phyloP scores from a whole-genome alignment of 2,797 vertebrate genomes.

The Acropternis orthonyx region DNA sequence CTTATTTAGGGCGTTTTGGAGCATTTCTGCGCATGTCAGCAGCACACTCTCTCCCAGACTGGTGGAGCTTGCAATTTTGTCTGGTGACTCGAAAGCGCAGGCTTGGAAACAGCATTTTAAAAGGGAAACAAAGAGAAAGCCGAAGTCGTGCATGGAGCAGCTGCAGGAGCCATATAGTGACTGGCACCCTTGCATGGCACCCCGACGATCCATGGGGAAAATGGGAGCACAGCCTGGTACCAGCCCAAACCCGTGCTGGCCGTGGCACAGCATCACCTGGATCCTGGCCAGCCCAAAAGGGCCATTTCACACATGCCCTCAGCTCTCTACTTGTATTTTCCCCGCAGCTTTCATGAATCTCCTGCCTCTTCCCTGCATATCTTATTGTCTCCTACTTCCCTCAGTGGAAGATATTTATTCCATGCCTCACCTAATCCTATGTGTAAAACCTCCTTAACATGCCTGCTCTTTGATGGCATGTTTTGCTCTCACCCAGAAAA shows the following conservation, averaged over 20 bases:
- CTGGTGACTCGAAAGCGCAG: slow-evolving; percentile 33
- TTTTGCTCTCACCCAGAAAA: neutral
- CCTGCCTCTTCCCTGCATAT: neutral
- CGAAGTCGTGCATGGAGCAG: neutral
- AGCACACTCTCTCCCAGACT: neutral
- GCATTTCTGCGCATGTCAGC: slow-evolving; percentile 57
- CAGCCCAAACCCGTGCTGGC: neutral
- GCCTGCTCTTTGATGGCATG: neutral
- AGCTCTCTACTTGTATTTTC: neutral
- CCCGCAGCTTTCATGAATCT: neutral
- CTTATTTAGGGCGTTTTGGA: slow-evolving; percentile 50
- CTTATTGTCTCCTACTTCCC: neutral
- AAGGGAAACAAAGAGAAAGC: neutral
- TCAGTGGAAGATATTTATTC: neutral
- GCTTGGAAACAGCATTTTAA: slow-evolving; percentile 19
- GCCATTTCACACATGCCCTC: neutral
- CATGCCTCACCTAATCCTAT: fast-evolving
- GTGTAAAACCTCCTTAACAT: neutral
- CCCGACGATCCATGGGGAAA: neutral
- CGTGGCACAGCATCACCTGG: fast-evolving
- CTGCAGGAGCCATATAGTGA: neutral
- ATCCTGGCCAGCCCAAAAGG: fast-evolving
- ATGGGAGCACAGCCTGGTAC: fast-evolving
- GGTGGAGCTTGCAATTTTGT: slow-evolving; percentile 6
- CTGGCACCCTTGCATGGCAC: neutral